Percentiles rank a stretch among this genome's conserved stretches.
phyloP scores from a whole-genome alignment of 2,113 vertebrate species.

The Platysternon megacephalum region DNA sequence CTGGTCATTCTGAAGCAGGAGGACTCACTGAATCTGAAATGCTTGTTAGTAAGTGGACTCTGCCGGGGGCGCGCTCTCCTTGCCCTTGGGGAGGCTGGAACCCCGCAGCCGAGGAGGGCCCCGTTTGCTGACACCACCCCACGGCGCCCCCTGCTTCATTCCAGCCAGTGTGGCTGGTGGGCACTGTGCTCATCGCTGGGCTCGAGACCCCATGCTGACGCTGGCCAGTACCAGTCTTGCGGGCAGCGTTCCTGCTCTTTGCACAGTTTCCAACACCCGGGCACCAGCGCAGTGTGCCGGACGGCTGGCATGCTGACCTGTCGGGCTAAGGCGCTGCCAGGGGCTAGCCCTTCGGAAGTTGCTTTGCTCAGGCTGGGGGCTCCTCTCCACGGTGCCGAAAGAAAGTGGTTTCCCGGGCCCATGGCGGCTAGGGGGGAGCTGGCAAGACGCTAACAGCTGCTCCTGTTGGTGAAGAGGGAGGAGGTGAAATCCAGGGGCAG shows the following conservation, averaged over 20 bases:
- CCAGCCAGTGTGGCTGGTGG: neutral
- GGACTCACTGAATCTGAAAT: conserved; percentile 90
- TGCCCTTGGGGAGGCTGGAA: neutral
- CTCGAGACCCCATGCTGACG: neutral
- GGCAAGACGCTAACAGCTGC: neutral
- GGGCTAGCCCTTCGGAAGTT: neutral
- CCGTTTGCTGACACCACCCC: neutral
- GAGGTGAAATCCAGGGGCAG: neutral
- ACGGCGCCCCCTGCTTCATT: neutral
- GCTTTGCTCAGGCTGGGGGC: neutral
- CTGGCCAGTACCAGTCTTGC: no score
- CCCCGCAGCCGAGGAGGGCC: neutral
- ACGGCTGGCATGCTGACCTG: neutral
- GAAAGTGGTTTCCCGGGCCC: neutral
- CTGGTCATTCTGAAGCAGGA: conserved; percentile 94
- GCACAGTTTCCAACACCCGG: neutral
- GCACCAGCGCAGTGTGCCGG: no score
- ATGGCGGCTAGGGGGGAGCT: neutral
- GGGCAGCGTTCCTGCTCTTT: neutral
- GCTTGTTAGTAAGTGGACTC: conserved; percentile 86
- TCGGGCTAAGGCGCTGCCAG: no score
- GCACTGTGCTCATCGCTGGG: neutral
- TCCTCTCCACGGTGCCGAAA: neutral
- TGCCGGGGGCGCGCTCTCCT: neutral
- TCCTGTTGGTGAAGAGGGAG: neutral